Conservation (phyloP, 2,797 vertebrate species). For the Molothrus aeneus region DNA sequence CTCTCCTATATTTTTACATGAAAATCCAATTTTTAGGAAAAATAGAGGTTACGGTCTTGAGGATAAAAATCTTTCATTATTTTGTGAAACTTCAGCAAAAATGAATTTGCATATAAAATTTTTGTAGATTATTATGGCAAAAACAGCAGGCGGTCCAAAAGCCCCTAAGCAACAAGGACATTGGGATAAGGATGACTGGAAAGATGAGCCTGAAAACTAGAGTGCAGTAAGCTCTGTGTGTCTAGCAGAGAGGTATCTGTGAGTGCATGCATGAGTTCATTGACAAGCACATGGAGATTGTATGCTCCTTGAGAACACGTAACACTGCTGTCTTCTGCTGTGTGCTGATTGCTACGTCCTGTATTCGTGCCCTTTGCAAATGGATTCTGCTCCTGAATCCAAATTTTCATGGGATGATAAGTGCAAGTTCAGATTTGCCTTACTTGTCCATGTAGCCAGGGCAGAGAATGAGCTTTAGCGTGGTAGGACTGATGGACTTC, state of each 20-base stretch:
- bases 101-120: constrained; percentile 59
- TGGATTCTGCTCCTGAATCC: not conserved
- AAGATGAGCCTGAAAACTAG: constrained; percentile 86
- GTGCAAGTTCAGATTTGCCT: not conserved
- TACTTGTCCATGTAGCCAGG: not conserved
- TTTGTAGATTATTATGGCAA: constrained; percentile 94
- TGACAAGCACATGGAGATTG: constrained; percentile 19
- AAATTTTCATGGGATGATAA: not conserved
- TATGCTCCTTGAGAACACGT: not conserved
- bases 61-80: not conserved
- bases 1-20: not conserved
- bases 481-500: not conserved
- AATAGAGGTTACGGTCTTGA: not conserved
- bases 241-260: constrained; percentile 31
- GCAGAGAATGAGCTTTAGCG: not conserved
- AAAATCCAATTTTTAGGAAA: not conserved
- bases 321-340: not conserved
- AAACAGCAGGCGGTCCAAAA: constrained; percentile 90
- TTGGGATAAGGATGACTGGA: constrained; percentile 92
- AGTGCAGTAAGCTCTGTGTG: constrained; percentile 75
- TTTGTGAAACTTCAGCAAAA: not conserved
- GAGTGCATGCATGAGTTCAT: constrained; percentile 50
- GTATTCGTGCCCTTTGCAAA: not conserved
- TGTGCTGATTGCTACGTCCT: not conserved
- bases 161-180: constrained; percentile 90